Conservation (phyloP, 2,797 vertebrate species). For the Premnoplex brunnescens region DNA sequence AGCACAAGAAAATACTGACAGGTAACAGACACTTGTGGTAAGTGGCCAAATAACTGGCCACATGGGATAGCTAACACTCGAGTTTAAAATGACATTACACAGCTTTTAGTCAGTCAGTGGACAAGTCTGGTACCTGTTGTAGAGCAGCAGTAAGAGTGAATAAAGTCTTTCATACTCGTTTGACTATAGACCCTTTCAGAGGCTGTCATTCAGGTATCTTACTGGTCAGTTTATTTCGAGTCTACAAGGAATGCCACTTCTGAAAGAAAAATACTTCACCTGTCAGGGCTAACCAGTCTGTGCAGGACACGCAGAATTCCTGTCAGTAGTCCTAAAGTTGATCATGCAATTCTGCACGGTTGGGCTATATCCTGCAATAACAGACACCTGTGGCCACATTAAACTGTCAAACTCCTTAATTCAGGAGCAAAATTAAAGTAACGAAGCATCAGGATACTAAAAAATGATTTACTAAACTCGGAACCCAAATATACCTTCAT, state of each 20-base stretch:
- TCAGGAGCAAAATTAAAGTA: not conserved
- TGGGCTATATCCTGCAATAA: not conserved
- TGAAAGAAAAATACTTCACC: not conserved
- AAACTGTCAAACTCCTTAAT: not conserved
- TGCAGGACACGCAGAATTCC: not conserved
- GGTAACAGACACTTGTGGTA: not conserved
- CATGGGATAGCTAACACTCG: rapidly evolving
- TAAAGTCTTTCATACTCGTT: not conserved
- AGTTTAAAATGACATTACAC: not conserved
- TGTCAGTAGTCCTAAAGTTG: not conserved
- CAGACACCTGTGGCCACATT: not conserved
- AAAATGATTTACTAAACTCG: not conserved
- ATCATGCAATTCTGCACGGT: not conserved
- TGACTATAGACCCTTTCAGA: not conserved
- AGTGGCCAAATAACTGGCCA: not conserved
- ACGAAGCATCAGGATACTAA: not conserved
- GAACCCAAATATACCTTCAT: not conserved
- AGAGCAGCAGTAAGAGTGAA: not conserved
- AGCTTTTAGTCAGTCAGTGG: not conserved
- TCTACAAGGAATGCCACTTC: not conserved
- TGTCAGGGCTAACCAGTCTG: not conserved
- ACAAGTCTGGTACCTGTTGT: not conserved
- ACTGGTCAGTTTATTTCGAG: not conserved
- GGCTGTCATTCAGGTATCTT: not conserved
- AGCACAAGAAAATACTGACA: not conserved